A percentile compares a stretch with the other conserved stretches of the same genome.
Conservation (phyloP, 2,888 invertebrate genomes). For the Ferrisia virgata region DNA sequence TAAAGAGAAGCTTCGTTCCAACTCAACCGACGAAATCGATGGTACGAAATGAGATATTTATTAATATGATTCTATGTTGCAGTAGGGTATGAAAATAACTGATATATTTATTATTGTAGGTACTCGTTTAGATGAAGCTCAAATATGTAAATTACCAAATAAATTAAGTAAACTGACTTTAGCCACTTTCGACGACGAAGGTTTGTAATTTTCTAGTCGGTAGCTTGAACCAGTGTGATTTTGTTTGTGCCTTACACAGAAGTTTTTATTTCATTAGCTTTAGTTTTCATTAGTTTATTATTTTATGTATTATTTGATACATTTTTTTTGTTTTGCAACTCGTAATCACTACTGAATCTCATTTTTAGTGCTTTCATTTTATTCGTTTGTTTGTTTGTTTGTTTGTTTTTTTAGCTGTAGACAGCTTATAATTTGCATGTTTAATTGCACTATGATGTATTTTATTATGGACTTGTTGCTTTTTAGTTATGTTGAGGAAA, state of each 20-base stretch:
- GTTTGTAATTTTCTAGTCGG: conserved; percentile 51
- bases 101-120: neutral
- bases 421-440: conserved; percentile 23
- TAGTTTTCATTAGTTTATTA: neutral
- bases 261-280: neutral
- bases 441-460: neutral
- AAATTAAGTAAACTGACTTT: conserved; percentile 80
- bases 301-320: neutral
- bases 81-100: neutral
- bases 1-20: conserved; percentile 56
- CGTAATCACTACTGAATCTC: neutral
- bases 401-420: conserved; percentile 13
- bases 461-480: neutral
- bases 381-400: neutral
- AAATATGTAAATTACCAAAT: conserved; percentile 56
- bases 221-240: neutral
- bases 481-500: neutral
- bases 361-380: conserved; percentile 22
- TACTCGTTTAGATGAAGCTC: conserved; percentile 54
- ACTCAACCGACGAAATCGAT: conserved; percentile 55
- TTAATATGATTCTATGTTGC: neutral
- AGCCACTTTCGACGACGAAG: conserved; percentile 86
- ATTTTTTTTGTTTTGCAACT: neutral
- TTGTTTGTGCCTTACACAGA: neutral
- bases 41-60: conserved; percentile 49